These are phyloP conservation scores for Drosophila tsacasi DNA, from an alignment of 1,140 invertebrate species.

Conservation along the genomic window DNA sequence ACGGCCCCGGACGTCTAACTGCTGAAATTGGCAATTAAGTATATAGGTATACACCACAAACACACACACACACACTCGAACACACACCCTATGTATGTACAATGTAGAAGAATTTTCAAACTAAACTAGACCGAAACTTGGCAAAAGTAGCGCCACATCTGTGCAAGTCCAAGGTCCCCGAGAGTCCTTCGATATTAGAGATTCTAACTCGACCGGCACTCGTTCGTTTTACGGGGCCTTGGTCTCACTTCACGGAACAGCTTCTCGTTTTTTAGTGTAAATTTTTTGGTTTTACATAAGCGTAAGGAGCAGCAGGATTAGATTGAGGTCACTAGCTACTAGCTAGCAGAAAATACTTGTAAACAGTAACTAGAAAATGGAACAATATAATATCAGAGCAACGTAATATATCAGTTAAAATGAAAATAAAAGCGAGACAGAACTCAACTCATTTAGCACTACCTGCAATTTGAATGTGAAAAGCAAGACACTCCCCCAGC, in stretches of 20 bases:
- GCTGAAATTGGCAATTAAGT: slow-evolving; percentile 83
- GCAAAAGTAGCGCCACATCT: slow-evolving; percentile 33
- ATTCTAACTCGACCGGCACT: slow-evolving; percentile 1
- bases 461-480: slow-evolving; percentile 77
- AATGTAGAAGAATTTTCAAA: slow-evolving; percentile 47
- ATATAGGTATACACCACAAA: slow-evolving; percentile 48
- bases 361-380: slow-evolving; percentile 43
- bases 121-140: slow-evolving; percentile 40
- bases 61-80: slow-evolving; percentile 5
- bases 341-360: slow-evolving; percentile 37
- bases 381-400: slow-evolving; percentile 71
- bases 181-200: slow-evolving; percentile 2
- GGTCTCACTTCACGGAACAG: slow-evolving; percentile 22
- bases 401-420: slow-evolving; percentile 69
- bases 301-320: slow-evolving; percentile 34
- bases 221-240: slow-evolving; percentile 2
- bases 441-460: slow-evolving; percentile 73
- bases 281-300: slow-evolving; percentile 64
- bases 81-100: slow-evolving; percentile 32
- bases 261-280: slow-evolving; percentile 75
- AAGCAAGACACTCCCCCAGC: slow-evolving; percentile 22
- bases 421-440: slow-evolving; percentile 29
- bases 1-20: slow-evolving; percentile 45
- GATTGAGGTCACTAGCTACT: slow-evolving; percentile 24
- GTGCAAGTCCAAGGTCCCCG: slow-evolving; percentile 23